Percentiles rank a stretch among this genome's conserved stretches.
Evolutionary conservation across 2,888 invertebrate genomes (phyloP).

Genomic region (Stenotaenia linearis): DNA sequence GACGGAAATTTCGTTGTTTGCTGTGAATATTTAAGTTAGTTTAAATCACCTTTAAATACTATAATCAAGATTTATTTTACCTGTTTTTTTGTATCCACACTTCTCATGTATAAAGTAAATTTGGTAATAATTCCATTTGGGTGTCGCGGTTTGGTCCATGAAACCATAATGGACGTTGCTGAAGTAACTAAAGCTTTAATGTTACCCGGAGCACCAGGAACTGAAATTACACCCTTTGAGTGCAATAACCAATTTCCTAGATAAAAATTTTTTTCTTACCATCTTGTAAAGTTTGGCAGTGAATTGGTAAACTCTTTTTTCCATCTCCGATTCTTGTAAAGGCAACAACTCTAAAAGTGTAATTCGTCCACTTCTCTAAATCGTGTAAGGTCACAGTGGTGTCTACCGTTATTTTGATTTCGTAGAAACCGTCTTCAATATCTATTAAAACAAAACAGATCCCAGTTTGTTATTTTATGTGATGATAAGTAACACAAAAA

Average conservation of each 20-base stretch:
- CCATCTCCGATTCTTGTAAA: conserved; percentile 48
- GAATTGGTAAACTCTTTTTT: conserved; percentile 44
- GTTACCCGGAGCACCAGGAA: conserved; percentile 35
- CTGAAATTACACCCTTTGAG: no score
- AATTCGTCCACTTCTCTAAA: conserved; percentile 47
- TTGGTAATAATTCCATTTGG: conserved; percentile 34
- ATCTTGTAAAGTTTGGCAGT: conserved; percentile 45
- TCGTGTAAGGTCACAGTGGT: conserved; percentile 16
- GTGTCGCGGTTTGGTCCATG: conserved; percentile 33
- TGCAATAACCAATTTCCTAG: no score
- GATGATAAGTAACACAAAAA: background rate
- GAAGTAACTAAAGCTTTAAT: conserved; percentile 36
- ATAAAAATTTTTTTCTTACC: conserved; percentile 40
- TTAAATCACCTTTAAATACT: background rate
- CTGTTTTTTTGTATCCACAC: conserved; percentile 30
- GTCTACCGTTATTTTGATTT: conserved; percentile 24
- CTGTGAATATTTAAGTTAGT: background rate
- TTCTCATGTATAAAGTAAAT: conserved; percentile 34
- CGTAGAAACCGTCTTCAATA: background rate
- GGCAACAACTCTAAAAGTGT: conserved; percentile 48
- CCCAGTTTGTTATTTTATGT: no score
- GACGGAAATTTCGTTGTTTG: conserved; percentile 4
- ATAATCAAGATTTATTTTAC: no score
- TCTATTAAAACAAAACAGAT: background rate
- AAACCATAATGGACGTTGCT: conserved; percentile 32